Conservation (phyloP, 1,140 invertebrate genomes). For the Camponotus pennsylvanicus region DNA sequence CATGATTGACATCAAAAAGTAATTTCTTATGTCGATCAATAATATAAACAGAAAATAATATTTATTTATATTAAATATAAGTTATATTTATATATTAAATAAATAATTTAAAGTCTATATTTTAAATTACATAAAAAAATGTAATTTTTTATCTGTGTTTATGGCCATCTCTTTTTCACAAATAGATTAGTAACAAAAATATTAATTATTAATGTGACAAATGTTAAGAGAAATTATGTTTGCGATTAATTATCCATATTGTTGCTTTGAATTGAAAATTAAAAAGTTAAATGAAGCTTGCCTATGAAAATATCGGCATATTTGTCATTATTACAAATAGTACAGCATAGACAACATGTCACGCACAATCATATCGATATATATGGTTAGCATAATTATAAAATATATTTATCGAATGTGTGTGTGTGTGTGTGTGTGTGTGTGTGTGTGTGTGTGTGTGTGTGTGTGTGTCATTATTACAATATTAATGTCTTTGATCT, state of each 20-base stretch:
- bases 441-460: too few relatives aligned
- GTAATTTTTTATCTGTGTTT: background rate
- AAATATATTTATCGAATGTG: conserved; percentile 4
- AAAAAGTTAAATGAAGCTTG: background rate
- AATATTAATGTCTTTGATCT: background rate
- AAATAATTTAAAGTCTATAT: background rate
- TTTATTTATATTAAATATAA: background rate
- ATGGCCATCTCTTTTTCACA: background rate
- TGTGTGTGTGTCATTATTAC: background rate
- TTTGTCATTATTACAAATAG: background rate
- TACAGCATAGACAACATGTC: background rate
- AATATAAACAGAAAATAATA: background rate
- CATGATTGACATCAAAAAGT: background rate
- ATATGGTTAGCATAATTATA: conserved; percentile 16
- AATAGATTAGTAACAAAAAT: background rate
- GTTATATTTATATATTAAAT: too few relatives aligned
- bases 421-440: too few relatives aligned
- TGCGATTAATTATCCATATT: background rate
- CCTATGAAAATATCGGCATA: background rate
- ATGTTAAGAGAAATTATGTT: background rate
- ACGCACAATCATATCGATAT: background rate
- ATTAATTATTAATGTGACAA: background rate
- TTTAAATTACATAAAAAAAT: background rate
- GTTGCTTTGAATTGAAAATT: conserved; percentile 7
- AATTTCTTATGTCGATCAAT: background rate